Conservation (phyloP, 1,140 invertebrate genomes). For the Anastatus disparis region DNA sequence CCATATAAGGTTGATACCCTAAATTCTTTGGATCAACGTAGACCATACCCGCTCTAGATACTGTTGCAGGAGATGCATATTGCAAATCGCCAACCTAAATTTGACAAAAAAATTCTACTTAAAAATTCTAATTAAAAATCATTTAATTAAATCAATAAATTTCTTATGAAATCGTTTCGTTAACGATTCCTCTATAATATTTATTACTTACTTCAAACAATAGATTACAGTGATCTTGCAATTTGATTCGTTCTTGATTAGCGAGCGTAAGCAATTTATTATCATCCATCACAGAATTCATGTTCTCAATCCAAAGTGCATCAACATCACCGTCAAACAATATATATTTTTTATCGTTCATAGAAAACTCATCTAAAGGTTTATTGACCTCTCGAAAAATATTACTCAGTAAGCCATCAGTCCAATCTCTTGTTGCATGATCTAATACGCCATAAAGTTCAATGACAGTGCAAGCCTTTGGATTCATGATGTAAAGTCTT, state of each 20-base stretch:
- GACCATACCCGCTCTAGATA: constrained; percentile 92
- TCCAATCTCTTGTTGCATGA: constrained; percentile 88
- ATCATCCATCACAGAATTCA: constrained; percentile 97
- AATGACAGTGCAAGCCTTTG: constrained; percentile 87
- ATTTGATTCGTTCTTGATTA: constrained; percentile 88
- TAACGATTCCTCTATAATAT: too few species aligned
- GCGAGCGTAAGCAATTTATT: constrained; percentile 89
- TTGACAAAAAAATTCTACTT: neutral
- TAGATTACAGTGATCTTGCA: constrained; percentile 83
- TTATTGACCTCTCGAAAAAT: constrained; percentile 92
- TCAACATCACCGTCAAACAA: constrained; percentile 94
- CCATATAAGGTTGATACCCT: constrained; percentile 86
- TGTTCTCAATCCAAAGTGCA: constrained; percentile 94
- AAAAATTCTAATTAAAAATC: neutral
- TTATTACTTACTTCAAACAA: constrained; percentile 80
- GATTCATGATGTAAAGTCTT: constrained; percentile 82
- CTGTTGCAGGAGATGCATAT: constrained; percentile 91
- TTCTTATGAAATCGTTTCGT: too few species aligned
- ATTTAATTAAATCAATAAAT: too few species aligned
- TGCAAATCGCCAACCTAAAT: constrained; percentile 82
- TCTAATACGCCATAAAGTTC: constrained; percentile 92
- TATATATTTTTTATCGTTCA: constrained; percentile 77
- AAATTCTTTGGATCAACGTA: constrained; percentile 93
- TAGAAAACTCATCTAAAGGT: constrained; percentile 75
- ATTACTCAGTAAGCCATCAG: constrained; percentile 88